phyloP scores from a whole-genome alignment of 2,888 invertebrate species.

The Ophion obscuratus region DNA sequence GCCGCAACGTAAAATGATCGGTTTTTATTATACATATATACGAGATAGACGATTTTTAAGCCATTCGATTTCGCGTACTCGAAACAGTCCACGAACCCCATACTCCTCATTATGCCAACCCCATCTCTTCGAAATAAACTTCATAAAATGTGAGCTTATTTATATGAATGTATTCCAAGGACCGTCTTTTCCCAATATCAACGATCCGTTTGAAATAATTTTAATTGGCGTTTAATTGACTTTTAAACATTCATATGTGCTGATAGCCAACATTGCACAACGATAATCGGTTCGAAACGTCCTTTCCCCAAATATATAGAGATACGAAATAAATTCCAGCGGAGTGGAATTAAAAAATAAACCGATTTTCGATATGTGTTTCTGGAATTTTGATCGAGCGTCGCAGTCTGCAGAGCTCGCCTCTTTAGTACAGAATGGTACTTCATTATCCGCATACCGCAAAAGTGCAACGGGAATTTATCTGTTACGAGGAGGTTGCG shows the following conservation, averaged over 20 bases:
- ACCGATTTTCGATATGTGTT: conserved; percentile 46
- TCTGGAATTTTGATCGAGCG: conserved; percentile 22
- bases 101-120: no score
- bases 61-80: no score
- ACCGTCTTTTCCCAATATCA: neutral
- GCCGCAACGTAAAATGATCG: no score
- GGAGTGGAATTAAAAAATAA: no score
- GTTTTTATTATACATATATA: no score
- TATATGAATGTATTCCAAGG: no score
- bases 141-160: no score
- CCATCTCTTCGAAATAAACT: no score
- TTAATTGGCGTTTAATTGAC: neutral
- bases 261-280: neutral
- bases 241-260: neutral
- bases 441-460: conserved; percentile 28
- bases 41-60: no score
- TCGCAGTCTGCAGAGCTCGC: conserved; percentile 5
- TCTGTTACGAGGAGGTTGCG: conserved; percentile 10
- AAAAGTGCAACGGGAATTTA: conserved; percentile 23
- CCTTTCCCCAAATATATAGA: no score
- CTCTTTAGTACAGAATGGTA: conserved; percentile 1
- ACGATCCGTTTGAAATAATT: neutral
- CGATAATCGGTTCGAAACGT: neutral
- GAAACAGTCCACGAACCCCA: no score
- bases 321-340: no score